Conservation (phyloP, 2,797 vertebrate genomes). For the Anabas testudineus region DNA sequence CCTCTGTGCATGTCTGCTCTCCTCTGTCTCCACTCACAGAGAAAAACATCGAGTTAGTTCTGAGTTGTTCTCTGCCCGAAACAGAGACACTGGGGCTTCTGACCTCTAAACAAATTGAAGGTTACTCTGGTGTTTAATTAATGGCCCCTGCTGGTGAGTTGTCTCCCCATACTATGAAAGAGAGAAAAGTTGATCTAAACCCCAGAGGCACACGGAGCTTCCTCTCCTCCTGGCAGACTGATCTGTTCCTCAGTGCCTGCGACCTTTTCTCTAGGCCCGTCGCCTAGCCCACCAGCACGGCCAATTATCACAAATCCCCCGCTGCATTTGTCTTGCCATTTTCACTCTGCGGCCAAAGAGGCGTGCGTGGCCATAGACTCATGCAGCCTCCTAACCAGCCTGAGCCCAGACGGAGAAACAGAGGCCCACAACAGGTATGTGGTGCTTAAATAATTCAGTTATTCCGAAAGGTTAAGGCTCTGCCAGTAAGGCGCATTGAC, state of each 20-base stretch:
- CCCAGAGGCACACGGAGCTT: constrained; percentile 65
- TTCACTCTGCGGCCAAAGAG: constrained; percentile 75
- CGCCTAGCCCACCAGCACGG: constrained; percentile 77
- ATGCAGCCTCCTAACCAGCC: constrained; percentile 62
- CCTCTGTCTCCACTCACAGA: constrained; percentile 5
- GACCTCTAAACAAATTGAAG: constrained; percentile 76
- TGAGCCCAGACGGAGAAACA: constrained; percentile 61
- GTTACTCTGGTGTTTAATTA: constrained; percentile 74
- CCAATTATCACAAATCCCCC: constrained; percentile 83
- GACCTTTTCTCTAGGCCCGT: constrained; percentile 79
- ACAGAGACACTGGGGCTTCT: constrained; percentile 47
- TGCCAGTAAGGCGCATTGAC: constrained; percentile 78
- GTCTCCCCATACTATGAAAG: constrained; percentile 47
- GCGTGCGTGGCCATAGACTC: constrained; percentile 67
- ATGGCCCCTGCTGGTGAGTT: constrained; percentile 61
- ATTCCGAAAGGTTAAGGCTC: constrained; percentile 86
- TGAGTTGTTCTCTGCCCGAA: constrained; percentile 45
- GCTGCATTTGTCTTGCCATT: constrained; percentile 84
- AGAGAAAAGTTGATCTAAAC: constrained; percentile 63
- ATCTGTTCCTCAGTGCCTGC: constrained; percentile 74
- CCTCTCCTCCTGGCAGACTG: constrained; percentile 70
- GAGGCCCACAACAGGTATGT: constrained; percentile 81
- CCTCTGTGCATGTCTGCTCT: constrained; percentile 5
- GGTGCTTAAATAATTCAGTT: constrained; percentile 87
- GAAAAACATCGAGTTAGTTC: constrained; percentile 37